Base-by-base conservation (phyloP, 2,797 vertebrate genomes). In the Acanthurus leucopareius region DNA sequence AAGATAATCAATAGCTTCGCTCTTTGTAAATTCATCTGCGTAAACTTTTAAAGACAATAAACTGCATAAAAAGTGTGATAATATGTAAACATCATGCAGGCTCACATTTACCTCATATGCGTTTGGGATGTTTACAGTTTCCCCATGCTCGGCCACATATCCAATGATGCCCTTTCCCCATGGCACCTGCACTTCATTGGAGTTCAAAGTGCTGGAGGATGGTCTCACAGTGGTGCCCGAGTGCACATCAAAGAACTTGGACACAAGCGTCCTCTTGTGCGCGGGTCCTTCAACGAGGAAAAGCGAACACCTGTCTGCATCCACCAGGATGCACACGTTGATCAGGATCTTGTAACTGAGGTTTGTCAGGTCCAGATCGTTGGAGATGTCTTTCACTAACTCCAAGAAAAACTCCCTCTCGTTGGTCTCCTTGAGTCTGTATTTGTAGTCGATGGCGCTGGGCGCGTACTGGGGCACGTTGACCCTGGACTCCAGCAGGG, bases 81-180 rank as follows among this genome's bases (percentile, higher is more conserved):
- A 25, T 17, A 35, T 15, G 10, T 6, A 19, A 6, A 49, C 13
- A 7, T 22, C 17, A 49, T 8, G 6, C 5, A 17, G 28, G 22
- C 11, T 71, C 25, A 52, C 3, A 11, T 79, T 88, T 92, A 96
- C 96, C 96, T 96, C 91, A 44, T 96, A 96, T 14, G 95, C 96
- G 80, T 95, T 95, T 7, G 95, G 70, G 80, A 95, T 95, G 90
- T 96, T 96, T 9, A 96, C 95, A 5, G 95, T 96, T 85, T 96
- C 96, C 44, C 95, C 96, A 40, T 96, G 96, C 83, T 96, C 96
- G 17, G 96, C 96, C 78, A 96, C 95, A 69, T 96, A 96, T 47
- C 96, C 95, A 32, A 96, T 95, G 52, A 96, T 96, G 3, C 96
- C 96, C 79, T 96, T 96, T 8, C 96, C 95, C 96, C 95, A 96